Evolutionary conservation across 2,888 invertebrate species (phyloP).

Genomic region (Mythimna ferrago): DNA sequence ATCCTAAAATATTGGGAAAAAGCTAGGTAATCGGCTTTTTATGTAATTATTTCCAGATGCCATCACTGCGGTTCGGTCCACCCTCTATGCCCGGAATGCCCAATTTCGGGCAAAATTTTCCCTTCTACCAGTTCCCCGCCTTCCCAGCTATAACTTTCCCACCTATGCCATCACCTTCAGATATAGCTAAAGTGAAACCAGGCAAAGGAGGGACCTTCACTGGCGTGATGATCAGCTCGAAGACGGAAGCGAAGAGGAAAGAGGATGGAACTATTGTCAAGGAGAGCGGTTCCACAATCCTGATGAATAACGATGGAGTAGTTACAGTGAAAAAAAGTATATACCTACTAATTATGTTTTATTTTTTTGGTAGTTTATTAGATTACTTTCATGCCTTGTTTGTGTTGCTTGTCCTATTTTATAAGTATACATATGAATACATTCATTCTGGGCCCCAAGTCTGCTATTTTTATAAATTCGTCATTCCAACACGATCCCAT

Average conservation of each 20-base stretch:
- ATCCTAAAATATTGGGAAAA: background rate
- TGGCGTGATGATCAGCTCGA: constrained; percentile 65
- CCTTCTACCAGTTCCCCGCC: constrained; percentile 2
- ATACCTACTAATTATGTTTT: constrained; percentile 17
- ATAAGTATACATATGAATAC: too few relatives aligned
- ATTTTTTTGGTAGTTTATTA: background rate
- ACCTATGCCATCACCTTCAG: constrained; percentile 59
- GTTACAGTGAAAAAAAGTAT: constrained; percentile 48
- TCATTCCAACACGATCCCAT: too few relatives aligned
- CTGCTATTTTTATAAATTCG: too few relatives aligned
- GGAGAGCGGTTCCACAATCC: constrained; percentile 25
- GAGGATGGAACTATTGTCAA: constrained; percentile 38
- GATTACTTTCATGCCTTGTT: background rate
- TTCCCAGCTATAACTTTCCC: constrained; percentile 53
- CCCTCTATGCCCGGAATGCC: constrained; percentile 11
- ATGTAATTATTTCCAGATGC: constrained; percentile 51
- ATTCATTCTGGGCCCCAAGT: too few relatives aligned
- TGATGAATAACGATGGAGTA: constrained; percentile 51
- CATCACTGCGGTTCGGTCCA: constrained; percentile 41
- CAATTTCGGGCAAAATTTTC: constrained; percentile 16
- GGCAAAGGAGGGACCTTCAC: constrained; percentile 65
- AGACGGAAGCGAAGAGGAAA: background rate
- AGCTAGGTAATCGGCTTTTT: background rate
- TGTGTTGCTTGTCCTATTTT: background rate
- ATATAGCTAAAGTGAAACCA: constrained; percentile 65